Conservation (phyloP, 1,140 invertebrate species). For the Triops cancriformis region DNA sequence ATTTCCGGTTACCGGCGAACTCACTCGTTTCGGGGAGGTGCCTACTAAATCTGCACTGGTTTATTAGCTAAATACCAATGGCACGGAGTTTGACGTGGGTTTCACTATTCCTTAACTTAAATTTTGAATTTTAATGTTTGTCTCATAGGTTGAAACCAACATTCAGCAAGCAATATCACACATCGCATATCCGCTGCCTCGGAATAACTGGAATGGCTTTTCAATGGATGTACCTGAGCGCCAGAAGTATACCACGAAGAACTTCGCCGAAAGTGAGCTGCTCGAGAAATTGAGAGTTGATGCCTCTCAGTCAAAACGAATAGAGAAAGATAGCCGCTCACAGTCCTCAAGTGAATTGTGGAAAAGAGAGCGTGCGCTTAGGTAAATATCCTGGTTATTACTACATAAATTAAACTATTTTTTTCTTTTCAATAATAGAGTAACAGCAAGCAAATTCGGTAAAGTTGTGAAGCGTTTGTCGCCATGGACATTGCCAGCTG, state of each 20-base stretch:
- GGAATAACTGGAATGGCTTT: neutral
- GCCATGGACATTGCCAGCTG: neutral
- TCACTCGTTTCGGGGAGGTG: conserved; percentile 16
- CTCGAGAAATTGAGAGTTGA: conserved; percentile 7
- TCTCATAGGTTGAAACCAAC: neutral
- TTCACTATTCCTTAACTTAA: neutral
- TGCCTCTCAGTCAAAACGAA: neutral
- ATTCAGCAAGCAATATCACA: neutral
- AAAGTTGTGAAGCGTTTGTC: neutral
- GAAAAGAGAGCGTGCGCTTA: neutral
- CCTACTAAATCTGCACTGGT: neutral
- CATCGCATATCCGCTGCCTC: neutral
- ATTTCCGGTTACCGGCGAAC: neutral
- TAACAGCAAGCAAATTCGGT: conserved; percentile 17
- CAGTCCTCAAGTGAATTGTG: neutral
- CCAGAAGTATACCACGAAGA: neutral
- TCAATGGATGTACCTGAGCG: neutral
- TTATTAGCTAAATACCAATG: conserved; percentile 7
- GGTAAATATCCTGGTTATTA: neutral
- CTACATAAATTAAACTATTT: neutral
- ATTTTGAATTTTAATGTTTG: neutral
- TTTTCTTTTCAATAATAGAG: neutral
- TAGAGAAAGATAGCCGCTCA: conserved; percentile 16
- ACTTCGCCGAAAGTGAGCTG: conserved; percentile 2
- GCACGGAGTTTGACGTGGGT: conserved; percentile 14